These are phyloP conservation scores for Stenichneumon culpator DNA, from an alignment of 2,888 invertebrate genomes.

Conservation along the genomic window DNA sequence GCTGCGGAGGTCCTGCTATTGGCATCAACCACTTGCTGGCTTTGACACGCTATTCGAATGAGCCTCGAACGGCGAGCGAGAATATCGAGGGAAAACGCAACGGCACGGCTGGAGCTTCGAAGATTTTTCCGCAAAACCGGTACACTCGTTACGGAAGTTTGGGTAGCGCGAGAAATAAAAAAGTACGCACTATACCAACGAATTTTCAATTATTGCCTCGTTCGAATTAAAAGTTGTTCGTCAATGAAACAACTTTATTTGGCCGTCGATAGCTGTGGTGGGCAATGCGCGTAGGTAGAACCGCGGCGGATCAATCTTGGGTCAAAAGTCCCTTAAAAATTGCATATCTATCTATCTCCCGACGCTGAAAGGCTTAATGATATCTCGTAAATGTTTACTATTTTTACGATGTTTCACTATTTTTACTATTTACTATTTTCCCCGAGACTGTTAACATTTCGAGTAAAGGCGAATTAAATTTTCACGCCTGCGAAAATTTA, in stretches of 20 bases:
- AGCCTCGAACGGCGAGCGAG: conserved; percentile 55
- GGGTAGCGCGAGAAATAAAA: not conserved
- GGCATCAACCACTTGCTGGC: conserved; percentile 64
- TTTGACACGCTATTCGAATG: conserved; percentile 66
- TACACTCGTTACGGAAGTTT: not conserved
- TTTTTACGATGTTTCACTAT: no score
- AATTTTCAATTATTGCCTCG: not conserved
- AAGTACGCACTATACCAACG: not conserved
- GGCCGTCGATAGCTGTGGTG: no score
- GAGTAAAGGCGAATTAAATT: no score
- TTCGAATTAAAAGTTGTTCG: not conserved
- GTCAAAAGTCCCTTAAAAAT: no score
- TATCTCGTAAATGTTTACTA: no score
- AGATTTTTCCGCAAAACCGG: conserved; percentile 21
- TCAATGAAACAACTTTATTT: no score
- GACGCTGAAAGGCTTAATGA: not conserved
- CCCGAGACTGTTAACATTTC: no score
- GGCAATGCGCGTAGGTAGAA: no score
- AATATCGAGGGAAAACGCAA: conserved; percentile 44
- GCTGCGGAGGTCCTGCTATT: conserved; percentile 60
- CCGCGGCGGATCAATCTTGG: no score
- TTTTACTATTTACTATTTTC: no score
- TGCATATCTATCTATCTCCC: not conserved
- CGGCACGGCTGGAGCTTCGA: conserved; percentile 19
- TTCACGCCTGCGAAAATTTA: no score